Percentiles rank a stretch among this genome's conserved stretches.
phyloP scores from a whole-genome alignment of 1,140 invertebrate genomes.

The Intoshia linei region DNA sequence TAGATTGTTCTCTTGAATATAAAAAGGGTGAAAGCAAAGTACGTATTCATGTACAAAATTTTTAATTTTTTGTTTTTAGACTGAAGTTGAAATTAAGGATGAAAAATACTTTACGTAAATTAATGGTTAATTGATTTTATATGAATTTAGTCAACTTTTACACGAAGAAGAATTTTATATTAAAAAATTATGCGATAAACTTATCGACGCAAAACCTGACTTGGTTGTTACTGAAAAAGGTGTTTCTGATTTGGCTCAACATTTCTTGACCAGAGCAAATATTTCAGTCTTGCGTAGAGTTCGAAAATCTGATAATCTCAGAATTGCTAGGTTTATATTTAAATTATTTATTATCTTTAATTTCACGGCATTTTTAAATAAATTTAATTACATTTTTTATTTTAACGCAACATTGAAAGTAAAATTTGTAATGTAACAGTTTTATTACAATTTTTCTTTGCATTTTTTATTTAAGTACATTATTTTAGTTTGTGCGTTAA shows the following conservation, averaged over 20 bases:
- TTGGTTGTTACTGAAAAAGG: constrained; percentile 92
- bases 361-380: not conserved
- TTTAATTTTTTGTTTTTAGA: constrained; percentile 28
- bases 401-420: not conserved
- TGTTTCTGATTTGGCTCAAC: constrained; percentile 37
- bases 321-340: constrained; percentile 34
- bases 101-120: constrained; percentile 60
- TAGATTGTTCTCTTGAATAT: constrained; percentile 84
- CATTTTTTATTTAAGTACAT: too few relatives aligned
- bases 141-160: constrained; percentile 13
- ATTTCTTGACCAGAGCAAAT: constrained; percentile 36
- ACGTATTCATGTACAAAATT: constrained; percentile 4
- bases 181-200: constrained; percentile 56
- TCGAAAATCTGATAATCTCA: constrained; percentile 79
- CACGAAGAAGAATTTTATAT: constrained; percentile 68
- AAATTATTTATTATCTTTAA: not conserved
- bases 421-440: not conserved
- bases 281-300: constrained; percentile 64
- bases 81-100: constrained; percentile 71
- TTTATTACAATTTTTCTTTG: not conserved
- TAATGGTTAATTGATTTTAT: not conserved
- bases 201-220: constrained; percentile 73
- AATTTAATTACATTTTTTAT: not conserved
- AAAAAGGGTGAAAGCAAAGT: constrained; percentile 79
- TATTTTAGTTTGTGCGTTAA: too few relatives aligned